Base-by-base conservation (phyloP, 2,888 invertebrate genomes). In the Lithophane semibrunnea region DNA sequence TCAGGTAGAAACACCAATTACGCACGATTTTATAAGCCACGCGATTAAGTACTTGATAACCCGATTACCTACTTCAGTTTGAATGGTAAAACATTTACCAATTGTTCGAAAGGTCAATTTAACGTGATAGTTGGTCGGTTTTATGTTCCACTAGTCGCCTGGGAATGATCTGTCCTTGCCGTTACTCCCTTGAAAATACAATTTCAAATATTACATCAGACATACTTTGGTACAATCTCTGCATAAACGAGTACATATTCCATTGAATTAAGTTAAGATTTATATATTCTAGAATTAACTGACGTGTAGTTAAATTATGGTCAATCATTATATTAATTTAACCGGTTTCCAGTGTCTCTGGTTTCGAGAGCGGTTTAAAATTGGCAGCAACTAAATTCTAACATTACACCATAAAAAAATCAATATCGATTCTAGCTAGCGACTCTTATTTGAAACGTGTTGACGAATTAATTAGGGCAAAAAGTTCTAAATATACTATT, bases 1-100 rank as follows among this genome's bases (percentile, higher is more conserved):
- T 81, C 87, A 88, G 82, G 85, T 88, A 88, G 82, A 90, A 80
- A 85, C 75, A 82, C 82, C 85, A 87, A 90, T 90, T 85, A 89
- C 83, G 77, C 80, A 85, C 82, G 80, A 84, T 87, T 88, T 88
- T 88, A 88, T 84, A 77, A 83, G 74, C 83, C 71, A 81, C 65
- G 66, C 71, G 83, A 80, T 86, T 82, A 80, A 69, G 72, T 65
- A 75, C 79, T 81, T 79, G 86, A 87, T 89, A 88, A 80, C 88
- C 84, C 81, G 86, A 86, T 89, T 85, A 83, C 88, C 85, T 80
- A 87, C 78, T 84, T 88, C 75, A 75, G 69, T 80, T 80, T 83
- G 83, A 84, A 88, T 84, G 79, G 77, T 82, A 37, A 68, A 84
- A 80, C 81, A 83, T 85, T 85, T 82, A 87, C 75, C 82, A 87